phyloP scores from a whole-genome alignment of 2,797 vertebrate genomes.

The Propithecus perrieri region DNA sequence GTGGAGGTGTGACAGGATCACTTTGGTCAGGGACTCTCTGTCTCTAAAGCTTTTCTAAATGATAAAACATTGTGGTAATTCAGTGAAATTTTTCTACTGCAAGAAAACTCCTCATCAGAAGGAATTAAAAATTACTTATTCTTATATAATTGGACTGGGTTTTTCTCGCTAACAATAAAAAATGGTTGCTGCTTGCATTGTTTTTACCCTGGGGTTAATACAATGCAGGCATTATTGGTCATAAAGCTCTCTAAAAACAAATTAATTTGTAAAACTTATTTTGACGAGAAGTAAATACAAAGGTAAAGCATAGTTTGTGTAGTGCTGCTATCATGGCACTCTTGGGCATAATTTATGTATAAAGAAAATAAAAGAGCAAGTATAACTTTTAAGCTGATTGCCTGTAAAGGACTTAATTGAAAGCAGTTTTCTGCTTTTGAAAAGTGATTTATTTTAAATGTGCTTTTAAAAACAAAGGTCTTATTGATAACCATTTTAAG shows the following conservation, averaged over 20 bases:
- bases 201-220: constrained; percentile 81
- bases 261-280: constrained; percentile 84
- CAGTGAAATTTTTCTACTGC: constrained; percentile 41
- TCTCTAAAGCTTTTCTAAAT: constrained; percentile 75
- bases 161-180: constrained; percentile 83
- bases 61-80: constrained; percentile 77
- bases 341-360: constrained; percentile 82
- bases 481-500: constrained; percentile 85
- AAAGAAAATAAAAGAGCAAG: constrained; percentile 83
- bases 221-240: constrained; percentile 81
- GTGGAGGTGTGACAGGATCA: constrained; percentile 65
- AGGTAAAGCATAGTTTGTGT: constrained; percentile 82
- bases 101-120: constrained; percentile 70
- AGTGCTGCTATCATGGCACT: constrained; percentile 81
- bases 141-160: constrained; percentile 78
- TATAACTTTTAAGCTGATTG: constrained; percentile 82
- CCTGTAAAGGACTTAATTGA: constrained; percentile 83
- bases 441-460: constrained; percentile 86
- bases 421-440: constrained; percentile 86
- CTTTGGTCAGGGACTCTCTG: constrained; percentile 77
- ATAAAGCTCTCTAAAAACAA: constrained; percentile 84
- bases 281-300: constrained; percentile 85
- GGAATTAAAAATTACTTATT: constrained; percentile 83
- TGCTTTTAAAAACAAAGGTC: constrained; percentile 85
- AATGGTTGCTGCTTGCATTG: constrained; percentile 80